A percentile compares a stretch with the other conserved stretches of the same genome.
Evolutionary conservation across 2,888 invertebrate genomes (phyloP).

Genomic region (Cerceris ruficornis): DNA sequence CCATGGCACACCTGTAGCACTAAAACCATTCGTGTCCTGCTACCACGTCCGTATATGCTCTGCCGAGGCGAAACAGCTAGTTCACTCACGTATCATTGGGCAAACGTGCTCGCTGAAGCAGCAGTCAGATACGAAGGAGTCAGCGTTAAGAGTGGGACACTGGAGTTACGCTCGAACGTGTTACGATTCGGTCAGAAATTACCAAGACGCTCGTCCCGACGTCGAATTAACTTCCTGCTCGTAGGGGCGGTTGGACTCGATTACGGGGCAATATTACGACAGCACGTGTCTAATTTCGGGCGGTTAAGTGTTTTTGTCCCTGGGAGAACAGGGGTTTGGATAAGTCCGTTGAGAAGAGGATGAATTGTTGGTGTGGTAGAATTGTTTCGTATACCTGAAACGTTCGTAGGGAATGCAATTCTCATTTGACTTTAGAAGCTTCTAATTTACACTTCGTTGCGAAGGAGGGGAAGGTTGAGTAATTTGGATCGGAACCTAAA

Average conservation of each 20-base stretch:
- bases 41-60: constrained; percentile 13
- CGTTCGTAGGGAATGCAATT: too few relatives aligned
- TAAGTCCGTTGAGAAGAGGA: background rate
- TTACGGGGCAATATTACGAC: background rate
- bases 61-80: constrained; percentile 19
- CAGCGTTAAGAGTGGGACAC: constrained; percentile 24
- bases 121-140: constrained; percentile 33
- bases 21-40: constrained; percentile 28
- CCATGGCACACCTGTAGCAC: constrained; percentile 63
- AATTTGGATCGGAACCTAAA: too few relatives aligned
- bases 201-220: constrained; percentile 1
- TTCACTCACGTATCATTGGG: constrained; percentile 31
- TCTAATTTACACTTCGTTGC: too few relatives aligned
- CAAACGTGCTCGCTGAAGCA: constrained; percentile 46
- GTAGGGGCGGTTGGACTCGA: background rate
- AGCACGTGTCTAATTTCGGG: background rate
- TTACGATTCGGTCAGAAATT: constrained; percentile 1
- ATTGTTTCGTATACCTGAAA: too few relatives aligned
- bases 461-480: too few relatives aligned
- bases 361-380: too few relatives aligned
- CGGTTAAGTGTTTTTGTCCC: constrained; percentile 1
- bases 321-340: background rate
- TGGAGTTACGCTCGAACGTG: constrained; percentile 8
- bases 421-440: too few relatives aligned
- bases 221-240: constrained; percentile 9